Base-by-base conservation (phyloP, 2,888 invertebrate species). In the Thalpophila matura region DNA sequence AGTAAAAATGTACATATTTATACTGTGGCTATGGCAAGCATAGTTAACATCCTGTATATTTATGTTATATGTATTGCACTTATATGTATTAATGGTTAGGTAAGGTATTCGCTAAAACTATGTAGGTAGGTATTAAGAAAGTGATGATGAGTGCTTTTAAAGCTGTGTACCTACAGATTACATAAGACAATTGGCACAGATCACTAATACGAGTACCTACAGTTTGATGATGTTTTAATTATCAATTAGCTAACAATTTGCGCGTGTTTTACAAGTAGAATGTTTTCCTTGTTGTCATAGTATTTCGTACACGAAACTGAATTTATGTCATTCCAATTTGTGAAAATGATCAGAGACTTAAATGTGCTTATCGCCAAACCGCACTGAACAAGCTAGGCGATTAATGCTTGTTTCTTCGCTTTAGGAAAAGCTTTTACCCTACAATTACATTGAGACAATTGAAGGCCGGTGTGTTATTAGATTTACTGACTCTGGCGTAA, bases 231-330 rank as follows among this genome's bases (percentile, higher is more conserved):
- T 26, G n/a, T 10, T 66, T 33, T 43, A 43, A 67, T 43, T 46
- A 67, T 42, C 14, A 66, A 53, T 29, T 61, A 29, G 42, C 18
- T 26, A 7, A 45, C 31, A 60, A 51, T 53, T 53, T 53, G 40
- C 27, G 35, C 22, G 46, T 43, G 43, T 62, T 26, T 12, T n/a
- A n/a, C n/a, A n/a, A 31, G 29, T 4, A 12, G 16, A 16, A 40
- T 10, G 18, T 46, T 47, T 55, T 70, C 54, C 37, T 67, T 37
- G 18, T 37, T 33, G 37, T 9, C 14, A 18, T 22, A 33, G 12
- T 20, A 43, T 63, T 70, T 61, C 62, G 16, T 47, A 26, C 24
- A 69, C 24, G 33, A 16, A 35, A 26, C 45, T 18, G 5, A 16
- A 26, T 33, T 53, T 35, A 29, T 42, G 16, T 14, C 9, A 35